Percentiles rank a stretch among this genome's conserved stretches.
Evolutionary conservation across 2,113 vertebrate genomes (phyloP).

Genomic region (Dicentrarchus labrax): DNA sequence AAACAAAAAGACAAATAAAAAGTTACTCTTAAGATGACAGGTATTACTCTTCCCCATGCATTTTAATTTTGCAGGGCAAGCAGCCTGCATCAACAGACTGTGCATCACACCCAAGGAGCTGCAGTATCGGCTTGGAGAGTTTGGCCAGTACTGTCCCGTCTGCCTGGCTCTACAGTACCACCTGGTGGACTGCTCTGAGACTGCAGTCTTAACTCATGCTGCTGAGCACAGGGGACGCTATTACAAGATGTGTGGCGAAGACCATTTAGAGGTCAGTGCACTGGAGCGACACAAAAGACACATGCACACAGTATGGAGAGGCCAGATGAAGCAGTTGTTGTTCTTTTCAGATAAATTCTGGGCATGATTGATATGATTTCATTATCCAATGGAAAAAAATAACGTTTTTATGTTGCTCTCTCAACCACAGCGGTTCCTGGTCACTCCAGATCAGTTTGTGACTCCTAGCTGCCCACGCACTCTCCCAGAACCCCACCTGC

Average conservation of each 20-base stretch:
- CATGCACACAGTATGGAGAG: not conserved
- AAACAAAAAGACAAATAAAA: not conserved
- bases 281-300: not conserved
- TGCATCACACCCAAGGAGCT: slow-evolving; percentile 91
- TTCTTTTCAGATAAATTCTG: not conserved
- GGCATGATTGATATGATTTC: not conserved
- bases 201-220: slow-evolving; percentile 83
- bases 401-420: not conserved
- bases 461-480: slow-evolving; percentile 85
- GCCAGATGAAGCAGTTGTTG: not conserved
- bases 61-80: slow-evolving; percentile 84
- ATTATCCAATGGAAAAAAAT: not conserved
- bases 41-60: not conserved
- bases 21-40: not conserved
- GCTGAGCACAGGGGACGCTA: slow-evolving; percentile 91
- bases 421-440: slow-evolving; percentile 89
- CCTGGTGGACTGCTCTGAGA: slow-evolving; percentile 88
- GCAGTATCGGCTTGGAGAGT: slow-evolving; percentile 88
- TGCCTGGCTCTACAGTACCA: slow-evolving; percentile 90
- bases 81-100: slow-evolving; percentile 89
- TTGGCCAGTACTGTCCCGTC: slow-evolving; percentile 92
- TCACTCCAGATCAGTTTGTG: slow-evolving; percentile 89
- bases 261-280: slow-evolving; percentile 87
- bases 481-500: slow-evolving; percentile 85
- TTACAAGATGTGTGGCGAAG: slow-evolving; percentile 90